Base-by-base conservation (phyloP, 2,797 vertebrate species). In the Aselliscus stoliczkanus region DNA sequence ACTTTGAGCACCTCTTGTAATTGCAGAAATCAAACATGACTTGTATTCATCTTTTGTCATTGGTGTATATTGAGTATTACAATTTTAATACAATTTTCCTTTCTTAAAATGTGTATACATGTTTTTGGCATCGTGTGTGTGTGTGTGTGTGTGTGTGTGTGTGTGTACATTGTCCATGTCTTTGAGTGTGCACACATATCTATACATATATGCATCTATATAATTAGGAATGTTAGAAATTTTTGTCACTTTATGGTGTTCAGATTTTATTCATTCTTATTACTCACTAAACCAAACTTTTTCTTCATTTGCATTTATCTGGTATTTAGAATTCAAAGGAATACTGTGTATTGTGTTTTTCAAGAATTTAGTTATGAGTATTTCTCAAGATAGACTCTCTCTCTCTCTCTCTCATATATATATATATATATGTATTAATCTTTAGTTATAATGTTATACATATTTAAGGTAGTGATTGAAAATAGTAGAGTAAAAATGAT, bases 381-480 rank as follows among this genome's bases (percentile, higher is more conserved):
- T 85, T 93, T 94, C 54, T 89, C 47, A 86, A 70, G 42, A 39
- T 29, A 93, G 56, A 84, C 34, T n/a, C n/a, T n/a, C n/a, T n/a
- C n/a, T n/a, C n/a, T n/a, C n/a, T n/a, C n/a, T n/a, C n/a, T n/a
- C n/a, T n/a, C 65, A 75, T 50, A 54, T 72, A 7, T 56, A n/a
- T 44, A 27, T 42, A 7, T 52, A n/a, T 44, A 27, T 42, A 7
- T n/a, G n/a, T n/a, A n/a, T n/a, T 72, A 31, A 8, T 23, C 34
- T 96, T 92, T 29, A 58, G 23, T 69, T 84, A 67, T 27, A 10
- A 42, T 87, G 29, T 81, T 52, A 77, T 62, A 77, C n/a, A 47
- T 62, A 88, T 92, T 89, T 80, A 93, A 92, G 34, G 15, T 67
- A 70, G 50, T 96, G 69, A 91, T 34, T 92, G 86, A 76, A 25